These are phyloP conservation scores for Tyrophagus putrescentiae DNA, from an alignment of 1,140 invertebrate genomes.

Conservation along the genomic window DNA sequence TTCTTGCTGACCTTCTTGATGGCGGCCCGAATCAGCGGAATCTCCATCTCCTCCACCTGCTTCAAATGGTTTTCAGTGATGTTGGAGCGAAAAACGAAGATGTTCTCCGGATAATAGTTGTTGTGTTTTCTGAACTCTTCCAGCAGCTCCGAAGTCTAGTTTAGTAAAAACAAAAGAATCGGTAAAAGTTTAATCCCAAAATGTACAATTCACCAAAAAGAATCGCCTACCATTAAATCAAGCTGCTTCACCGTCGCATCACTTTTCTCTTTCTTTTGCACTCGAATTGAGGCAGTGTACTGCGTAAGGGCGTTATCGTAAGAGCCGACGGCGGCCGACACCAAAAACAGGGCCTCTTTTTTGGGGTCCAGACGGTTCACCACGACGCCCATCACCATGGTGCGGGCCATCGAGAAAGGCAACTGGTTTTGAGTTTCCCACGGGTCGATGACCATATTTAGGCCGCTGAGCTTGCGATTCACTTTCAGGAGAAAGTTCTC, in stretches of 20 bases:
- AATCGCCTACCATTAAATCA: slow-evolving; percentile 31
- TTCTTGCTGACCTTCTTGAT: slow-evolving; percentile 35
- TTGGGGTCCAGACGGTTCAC: slow-evolving; percentile 59
- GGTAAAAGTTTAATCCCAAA: no score
- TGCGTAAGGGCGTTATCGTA: slow-evolving; percentile 5
- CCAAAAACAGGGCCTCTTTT: slow-evolving; percentile 54
- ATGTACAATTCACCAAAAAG: no score
- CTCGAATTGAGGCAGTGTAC: slow-evolving; percentile 14
- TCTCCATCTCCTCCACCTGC: slow-evolving; percentile 21
- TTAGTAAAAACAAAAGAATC: no score
- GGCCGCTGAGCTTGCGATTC: slow-evolving; percentile 63
- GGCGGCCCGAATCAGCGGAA: slow-evolving; percentile 22
- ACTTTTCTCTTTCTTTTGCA: slow-evolving; percentile 20
- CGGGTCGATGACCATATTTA: slow-evolving; percentile 51
- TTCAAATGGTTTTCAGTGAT: slow-evolving; percentile 51
- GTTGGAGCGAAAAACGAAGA: slow-evolving; percentile 68
- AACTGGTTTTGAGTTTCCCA: slow-evolving; percentile 39
- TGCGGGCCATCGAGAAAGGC: not conserved
- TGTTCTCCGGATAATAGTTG: slow-evolving; percentile 40
- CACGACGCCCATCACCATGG: slow-evolving; percentile 43
- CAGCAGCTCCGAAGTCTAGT: no score
- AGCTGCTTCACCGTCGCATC: slow-evolving; percentile 11
- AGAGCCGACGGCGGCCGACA: slow-evolving; percentile 49
- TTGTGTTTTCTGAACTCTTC: slow-evolving; percentile 34
- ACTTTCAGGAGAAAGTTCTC: slow-evolving; percentile 66